Percentiles rank a stretch among this genome's conserved stretches.
Conservation (phyloP, 2,888 invertebrate species). For the Watsonalla binaria region DNA sequence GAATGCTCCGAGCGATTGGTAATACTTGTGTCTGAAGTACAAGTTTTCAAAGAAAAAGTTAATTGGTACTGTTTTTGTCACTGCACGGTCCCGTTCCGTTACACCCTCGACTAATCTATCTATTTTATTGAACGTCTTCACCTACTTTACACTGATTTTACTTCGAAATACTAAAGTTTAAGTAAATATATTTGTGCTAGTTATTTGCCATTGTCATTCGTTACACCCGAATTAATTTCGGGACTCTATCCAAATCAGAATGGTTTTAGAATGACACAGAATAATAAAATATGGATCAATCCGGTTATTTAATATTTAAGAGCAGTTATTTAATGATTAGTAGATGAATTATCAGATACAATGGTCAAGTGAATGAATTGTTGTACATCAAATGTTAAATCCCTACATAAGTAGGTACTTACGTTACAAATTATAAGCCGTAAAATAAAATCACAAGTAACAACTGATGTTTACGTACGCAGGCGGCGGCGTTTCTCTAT, state of each 20-base stretch:
- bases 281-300: too few relatives aligned
- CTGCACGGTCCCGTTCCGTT: constrained; percentile 46
- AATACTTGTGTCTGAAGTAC: constrained; percentile 51
- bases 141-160: constrained; percentile 39
- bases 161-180: constrained; percentile 34
- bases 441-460: constrained; percentile 44
- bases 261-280: constrained; percentile 1
- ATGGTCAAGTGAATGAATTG: too few relatives aligned
- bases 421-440: constrained; percentile 22
- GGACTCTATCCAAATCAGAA: constrained; percentile 10
- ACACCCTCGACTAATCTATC: constrained; percentile 56
- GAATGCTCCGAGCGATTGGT: constrained; percentile 63
- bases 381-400: too few relatives aligned
- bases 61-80: constrained; percentile 72
- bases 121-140: constrained; percentile 43
- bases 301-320: too few relatives aligned
- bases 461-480: constrained; percentile 33
- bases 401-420: too few relatives aligned
- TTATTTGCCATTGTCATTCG: constrained; percentile 18
- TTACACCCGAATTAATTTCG: constrained; percentile 25
- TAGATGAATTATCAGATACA: too few relatives aligned
- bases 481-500: constrained; percentile 29
- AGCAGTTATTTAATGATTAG: too few relatives aligned
- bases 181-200: constrained; percentile 24
- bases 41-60: constrained; percentile 63